Percentiles rank a stretch among this genome's conserved stretches.
These are phyloP conservation scores for Pluvialis apricaria DNA, from an alignment of 2,113 vertebrate genomes.

Conservation along the genomic window DNA sequence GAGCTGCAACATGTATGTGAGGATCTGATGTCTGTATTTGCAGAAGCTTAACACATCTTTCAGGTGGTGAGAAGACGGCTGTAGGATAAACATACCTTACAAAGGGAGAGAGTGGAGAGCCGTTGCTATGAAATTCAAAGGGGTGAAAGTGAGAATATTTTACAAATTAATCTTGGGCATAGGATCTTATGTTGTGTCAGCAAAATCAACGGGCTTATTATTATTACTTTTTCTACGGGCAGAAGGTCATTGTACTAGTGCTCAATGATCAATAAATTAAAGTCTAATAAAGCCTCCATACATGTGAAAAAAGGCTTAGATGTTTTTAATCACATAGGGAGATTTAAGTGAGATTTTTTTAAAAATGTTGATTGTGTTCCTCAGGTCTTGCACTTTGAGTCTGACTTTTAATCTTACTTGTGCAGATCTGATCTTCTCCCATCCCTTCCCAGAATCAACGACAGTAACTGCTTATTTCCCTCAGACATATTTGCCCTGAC, in stretches of 20 bases:
- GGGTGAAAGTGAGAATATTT: not conserved
- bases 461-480: not conserved
- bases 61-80: not conserved
- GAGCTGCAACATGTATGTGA: fast-evolving
- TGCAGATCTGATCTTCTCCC: not conserved
- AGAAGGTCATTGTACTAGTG: not conserved
- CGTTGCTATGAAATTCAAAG: not conserved
- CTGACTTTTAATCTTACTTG: not conserved
- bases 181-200: not conserved
- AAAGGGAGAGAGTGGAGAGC: not conserved
- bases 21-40: not conserved
- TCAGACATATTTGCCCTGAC: not conserved
- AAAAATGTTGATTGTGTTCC: not conserved
- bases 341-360: not conserved
- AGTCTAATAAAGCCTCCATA: not conserved
- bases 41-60: not conserved
- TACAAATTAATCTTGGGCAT: not conserved
- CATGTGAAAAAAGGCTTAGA: not conserved
- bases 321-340: not conserved
- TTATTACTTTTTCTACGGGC: not conserved
- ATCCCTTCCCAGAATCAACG: not conserved
- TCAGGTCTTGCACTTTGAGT: not conserved
- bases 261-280: not conserved
- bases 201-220: not conserved
- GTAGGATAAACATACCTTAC: not conserved